Percentiles rank a stretch among this genome's conserved stretches.
Conservation (phyloP, 2,888 invertebrate species). For the Xestoiulus laeticollis region DNA sequence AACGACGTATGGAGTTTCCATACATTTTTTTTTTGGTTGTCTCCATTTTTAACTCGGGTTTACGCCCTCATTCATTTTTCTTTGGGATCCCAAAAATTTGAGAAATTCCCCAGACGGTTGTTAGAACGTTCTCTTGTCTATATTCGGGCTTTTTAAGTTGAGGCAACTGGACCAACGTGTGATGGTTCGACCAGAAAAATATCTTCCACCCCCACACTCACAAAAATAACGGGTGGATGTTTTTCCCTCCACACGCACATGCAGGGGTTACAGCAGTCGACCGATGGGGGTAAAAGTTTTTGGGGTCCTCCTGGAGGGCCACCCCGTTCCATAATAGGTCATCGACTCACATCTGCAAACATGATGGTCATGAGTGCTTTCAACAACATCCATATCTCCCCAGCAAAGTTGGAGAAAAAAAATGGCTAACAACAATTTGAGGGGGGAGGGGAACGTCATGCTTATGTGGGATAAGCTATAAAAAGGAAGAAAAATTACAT, state of each 20-base stretch:
- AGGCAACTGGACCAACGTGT: background rate
- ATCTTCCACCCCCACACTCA: background rate
- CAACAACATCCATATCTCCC: background rate
- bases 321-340: background rate
- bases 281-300: background rate
- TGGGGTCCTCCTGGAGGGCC: background rate
- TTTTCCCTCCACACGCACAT: background rate
- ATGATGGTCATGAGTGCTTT: background rate
- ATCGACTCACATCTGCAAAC: background rate
- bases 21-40: background rate
- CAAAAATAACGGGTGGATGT: background rate
- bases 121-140: background rate
- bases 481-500: background rate
- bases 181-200: background rate
- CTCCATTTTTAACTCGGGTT: background rate
- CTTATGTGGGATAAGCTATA: background rate
- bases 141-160: background rate
- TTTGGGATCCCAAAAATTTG: background rate
- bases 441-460: background rate
- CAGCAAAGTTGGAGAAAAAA: background rate
- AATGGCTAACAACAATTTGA: background rate
- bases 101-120: background rate
- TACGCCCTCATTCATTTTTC: background rate
- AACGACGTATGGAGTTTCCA: background rate
- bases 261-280: background rate